Evolutionary conservation across 2,888 invertebrate species (phyloP).

Genomic region (Eupithecia centaureata): DNA sequence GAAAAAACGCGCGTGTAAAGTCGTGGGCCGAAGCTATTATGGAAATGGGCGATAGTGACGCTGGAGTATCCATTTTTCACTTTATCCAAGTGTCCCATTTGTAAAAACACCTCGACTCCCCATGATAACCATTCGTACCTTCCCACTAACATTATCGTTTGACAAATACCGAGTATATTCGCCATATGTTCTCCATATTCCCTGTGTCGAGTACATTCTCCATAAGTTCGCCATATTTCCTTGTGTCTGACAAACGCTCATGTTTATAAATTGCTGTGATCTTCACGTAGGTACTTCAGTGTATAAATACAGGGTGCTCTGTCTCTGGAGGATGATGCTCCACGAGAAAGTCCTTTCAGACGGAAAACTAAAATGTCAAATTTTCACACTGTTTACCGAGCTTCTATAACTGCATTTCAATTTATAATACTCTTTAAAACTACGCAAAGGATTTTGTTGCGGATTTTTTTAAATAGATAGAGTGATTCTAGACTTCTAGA

Average conservation of each 20-base stretch:
- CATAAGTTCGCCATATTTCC: constrained; percentile 23
- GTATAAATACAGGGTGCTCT: not conserved
- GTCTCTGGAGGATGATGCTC: not conserved
- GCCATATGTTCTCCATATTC: constrained; percentile 16
- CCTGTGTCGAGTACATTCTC: constrained; percentile 8
- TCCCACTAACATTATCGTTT: not conserved
- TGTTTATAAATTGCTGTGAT: constrained; percentile 33
- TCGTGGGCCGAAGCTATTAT: too few species aligned
- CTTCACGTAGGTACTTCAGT: constrained; percentile 6
- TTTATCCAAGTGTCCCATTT: not conserved
- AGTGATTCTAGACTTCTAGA: too few species aligned
- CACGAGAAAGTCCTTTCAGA: not conserved
- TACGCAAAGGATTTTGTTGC: too few species aligned
- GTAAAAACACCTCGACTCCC: not conserved
- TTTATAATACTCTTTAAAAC: not conserved
- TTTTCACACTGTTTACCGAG: not conserved
- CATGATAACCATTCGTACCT: not conserved
- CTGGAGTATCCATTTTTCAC: not conserved
- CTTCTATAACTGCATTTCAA: not conserved
- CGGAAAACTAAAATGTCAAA: not conserved
- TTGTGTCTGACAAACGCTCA: constrained; percentile 27
- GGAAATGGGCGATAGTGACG: not conserved
- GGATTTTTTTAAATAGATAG: too few species aligned
- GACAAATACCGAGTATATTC: constrained; percentile 16
- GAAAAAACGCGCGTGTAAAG: too few species aligned